These are phyloP conservation scores for Anneissia japonica DNA, from an alignment of 35 echinoderm and acorn worm species.

Conservation along the genomic window DNA sequence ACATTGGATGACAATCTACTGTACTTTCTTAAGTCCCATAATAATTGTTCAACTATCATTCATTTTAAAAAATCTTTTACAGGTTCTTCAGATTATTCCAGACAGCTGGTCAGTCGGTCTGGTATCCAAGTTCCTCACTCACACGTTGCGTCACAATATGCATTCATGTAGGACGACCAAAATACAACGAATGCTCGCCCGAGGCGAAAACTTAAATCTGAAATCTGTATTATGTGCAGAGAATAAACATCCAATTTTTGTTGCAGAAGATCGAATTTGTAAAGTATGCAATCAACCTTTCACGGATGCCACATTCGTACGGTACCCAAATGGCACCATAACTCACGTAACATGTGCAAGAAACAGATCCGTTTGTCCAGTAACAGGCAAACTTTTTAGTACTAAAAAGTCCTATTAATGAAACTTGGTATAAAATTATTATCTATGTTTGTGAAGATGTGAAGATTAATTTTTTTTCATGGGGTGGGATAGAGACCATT, in stretches of 20 bases:
- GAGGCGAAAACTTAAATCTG: conserved; percentile 78
- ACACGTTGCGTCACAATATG: conserved; percentile 65
- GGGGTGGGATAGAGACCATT: too few species aligned
- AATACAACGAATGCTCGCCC: conserved; percentile 59
- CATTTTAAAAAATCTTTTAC: not conserved
- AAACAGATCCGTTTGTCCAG: conserved; percentile 89
- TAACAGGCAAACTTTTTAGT: conserved; percentile 80
- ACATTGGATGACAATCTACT: too few species aligned
- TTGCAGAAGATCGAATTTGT: conserved; percentile 60
- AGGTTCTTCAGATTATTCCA: conserved; percentile 92
- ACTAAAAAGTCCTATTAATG: conserved; percentile 39
- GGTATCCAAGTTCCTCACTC: conserved; percentile 67
- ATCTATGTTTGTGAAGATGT: too few species aligned
- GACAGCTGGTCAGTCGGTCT: conserved; percentile 91
- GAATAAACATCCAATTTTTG: conserved; percentile 47
- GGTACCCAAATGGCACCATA: conserved; percentile 89
- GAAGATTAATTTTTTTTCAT: too few species aligned
- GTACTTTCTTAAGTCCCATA: too few species aligned
- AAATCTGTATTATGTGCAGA: conserved; percentile 35
- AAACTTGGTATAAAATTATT: too few species aligned
- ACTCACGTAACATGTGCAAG: conserved; percentile 86
- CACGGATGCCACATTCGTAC: conserved; percentile 66
- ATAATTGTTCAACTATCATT: not conserved
- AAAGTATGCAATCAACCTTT: conserved; percentile 78
- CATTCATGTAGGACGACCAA: conserved; percentile 59